Evolutionary conservation across 2,113 vertebrate genomes (phyloP).

Genomic region (Galeopterus variegatus): DNA sequence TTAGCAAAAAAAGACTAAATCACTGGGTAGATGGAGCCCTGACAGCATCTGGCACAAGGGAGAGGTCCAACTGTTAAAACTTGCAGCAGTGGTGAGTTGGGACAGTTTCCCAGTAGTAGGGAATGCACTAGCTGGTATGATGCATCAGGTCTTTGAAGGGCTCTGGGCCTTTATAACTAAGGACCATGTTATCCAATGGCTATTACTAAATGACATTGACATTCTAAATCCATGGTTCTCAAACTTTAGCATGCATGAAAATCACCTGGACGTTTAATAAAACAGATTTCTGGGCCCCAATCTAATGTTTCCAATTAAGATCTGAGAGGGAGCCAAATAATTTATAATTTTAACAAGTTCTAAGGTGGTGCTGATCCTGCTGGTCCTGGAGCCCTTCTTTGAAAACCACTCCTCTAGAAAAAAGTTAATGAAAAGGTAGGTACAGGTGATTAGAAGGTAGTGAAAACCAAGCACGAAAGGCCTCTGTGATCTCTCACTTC

Average conservation of each 20-base stretch:
- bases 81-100: neutral
- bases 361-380: neutral
- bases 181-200: neutral
- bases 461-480: neutral
- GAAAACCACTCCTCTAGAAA: neutral
- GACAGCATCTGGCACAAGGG: neutral
- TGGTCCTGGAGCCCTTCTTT: neutral
- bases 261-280: neutral
- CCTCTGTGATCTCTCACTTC: neutral
- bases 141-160: neutral
- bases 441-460: neutral
- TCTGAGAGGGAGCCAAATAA: neutral
- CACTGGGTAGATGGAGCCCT: neutral
- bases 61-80: neutral
- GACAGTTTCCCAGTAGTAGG: neutral
- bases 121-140: neutral
- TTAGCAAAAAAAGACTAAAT: neutral
- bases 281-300: neutral
- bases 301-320: constrained; percentile 3
- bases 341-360: neutral
- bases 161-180: neutral
- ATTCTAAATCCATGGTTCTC: neutral
- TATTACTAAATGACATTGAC: neutral
- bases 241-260: neutral
- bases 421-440: neutral